Evolutionary conservation across 2,113 vertebrate genomes (phyloP).

Genomic region (Daphoenositta chrysoptera): DNA sequence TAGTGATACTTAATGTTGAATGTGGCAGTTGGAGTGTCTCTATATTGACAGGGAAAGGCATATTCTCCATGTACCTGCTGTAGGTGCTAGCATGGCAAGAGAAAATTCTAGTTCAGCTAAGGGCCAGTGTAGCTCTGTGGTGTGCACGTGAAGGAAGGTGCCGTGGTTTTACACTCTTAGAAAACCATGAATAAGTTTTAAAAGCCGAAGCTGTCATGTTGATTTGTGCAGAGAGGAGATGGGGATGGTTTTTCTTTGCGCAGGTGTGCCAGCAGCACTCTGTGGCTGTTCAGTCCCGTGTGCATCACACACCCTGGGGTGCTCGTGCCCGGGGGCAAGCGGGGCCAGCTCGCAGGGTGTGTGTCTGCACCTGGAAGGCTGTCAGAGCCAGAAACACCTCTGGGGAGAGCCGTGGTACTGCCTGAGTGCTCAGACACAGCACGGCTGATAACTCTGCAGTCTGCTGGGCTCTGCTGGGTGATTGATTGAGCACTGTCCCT

Average conservation of each 20-base stretch:
- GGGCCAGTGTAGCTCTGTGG: background rate
- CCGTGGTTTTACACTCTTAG: accelerated
- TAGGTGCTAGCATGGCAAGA: background rate
- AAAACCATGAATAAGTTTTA: background rate
- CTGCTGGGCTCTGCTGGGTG: background rate
- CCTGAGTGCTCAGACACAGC: accelerated
- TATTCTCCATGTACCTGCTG: background rate
- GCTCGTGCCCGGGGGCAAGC: background rate
- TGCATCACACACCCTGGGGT: background rate
- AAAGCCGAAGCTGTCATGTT: background rate
- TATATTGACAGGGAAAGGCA: background rate
- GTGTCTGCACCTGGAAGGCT: background rate
- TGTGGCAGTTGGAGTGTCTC: background rate
- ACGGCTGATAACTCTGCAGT: background rate
- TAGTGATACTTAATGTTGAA: background rate
- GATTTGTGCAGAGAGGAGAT: background rate
- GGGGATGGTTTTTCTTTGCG: accelerated
- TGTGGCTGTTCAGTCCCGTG: accelerated
- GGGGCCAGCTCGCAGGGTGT: background rate
- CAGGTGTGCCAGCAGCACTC: background rate
- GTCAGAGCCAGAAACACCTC: background rate
- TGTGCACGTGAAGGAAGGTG: background rate
- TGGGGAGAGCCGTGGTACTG: background rate
- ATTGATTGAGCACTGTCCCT: background rate
- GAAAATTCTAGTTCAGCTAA: background rate